Conservation (phyloP, 2,797 vertebrate species). For the Ceryle rudis region DNA sequence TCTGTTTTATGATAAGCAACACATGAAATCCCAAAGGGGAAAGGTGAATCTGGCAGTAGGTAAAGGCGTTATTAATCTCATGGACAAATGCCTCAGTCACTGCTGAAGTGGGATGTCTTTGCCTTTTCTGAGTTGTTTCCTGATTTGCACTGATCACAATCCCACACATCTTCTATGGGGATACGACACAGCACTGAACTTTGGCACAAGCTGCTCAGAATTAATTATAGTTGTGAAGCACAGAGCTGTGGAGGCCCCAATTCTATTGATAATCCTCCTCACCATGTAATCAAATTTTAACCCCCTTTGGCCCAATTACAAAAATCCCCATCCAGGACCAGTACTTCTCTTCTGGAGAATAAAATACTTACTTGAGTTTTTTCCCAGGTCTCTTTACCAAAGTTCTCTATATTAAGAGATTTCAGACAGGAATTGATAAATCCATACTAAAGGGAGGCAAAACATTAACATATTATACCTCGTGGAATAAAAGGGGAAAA, state of each 20-base stretch:
- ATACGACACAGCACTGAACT: not conserved
- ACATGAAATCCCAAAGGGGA: not conserved
- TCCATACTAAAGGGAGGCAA: conserved; percentile 77
- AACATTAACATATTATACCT: not conserved
- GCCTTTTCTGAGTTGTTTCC: not conserved
- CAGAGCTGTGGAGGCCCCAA: not conserved
- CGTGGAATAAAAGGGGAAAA: not conserved
- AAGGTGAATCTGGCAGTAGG: not conserved
- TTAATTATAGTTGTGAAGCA: not conserved
- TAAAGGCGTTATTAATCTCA: not conserved
- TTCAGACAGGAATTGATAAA: conserved; percentile 88
- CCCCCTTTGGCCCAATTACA: not conserved
- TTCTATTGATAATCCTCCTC: conserved; percentile 12
- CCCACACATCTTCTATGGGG: not conserved
- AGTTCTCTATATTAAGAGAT: conserved; percentile 82
- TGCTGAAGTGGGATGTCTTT: not conserved
- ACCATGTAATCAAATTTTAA: not conserved
- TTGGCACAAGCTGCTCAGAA: conserved; percentile 5
- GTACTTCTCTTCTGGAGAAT: not conserved
- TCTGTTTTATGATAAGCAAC: not conserved
- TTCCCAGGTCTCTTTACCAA: conserved; percentile 80
- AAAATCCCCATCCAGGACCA: not conserved
- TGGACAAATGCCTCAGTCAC: not conserved
- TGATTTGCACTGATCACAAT: not conserved
- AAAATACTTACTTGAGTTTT: conserved; percentile 75